Percentiles rank a stretch among this genome's conserved stretches.
Conservation (phyloP, 2,113 vertebrate genomes). For the Excalfactoria chinensis region DNA sequence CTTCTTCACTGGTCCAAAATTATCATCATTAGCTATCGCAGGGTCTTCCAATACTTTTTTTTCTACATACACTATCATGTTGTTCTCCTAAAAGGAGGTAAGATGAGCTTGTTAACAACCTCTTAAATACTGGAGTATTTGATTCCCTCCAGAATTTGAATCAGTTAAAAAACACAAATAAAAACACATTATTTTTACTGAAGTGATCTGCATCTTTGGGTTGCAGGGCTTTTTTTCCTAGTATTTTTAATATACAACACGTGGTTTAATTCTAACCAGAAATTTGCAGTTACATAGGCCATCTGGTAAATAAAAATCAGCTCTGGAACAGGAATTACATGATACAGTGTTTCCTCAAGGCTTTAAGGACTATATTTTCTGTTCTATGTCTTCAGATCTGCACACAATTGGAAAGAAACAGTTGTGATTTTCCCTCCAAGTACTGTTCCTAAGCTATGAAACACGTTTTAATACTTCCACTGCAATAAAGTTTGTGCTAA, state of each 20-base stretch:
- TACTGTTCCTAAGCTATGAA: neutral
- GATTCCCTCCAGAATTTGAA: neutral
- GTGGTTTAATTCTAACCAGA: neutral
- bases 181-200: neutral
- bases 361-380: neutral
- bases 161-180: neutral
- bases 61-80: slow-evolving; percentile 96
- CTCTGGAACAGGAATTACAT: neutral
- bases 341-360: neutral
- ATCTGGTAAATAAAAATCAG: neutral
- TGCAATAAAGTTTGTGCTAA: fast-evolving
- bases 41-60: slow-evolving; percentile 95
- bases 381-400: neutral
- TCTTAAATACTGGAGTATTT: neutral
- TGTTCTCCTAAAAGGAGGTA: slow-evolving; percentile 83
- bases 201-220: neutral
- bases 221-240: neutral
- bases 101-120: neutral
- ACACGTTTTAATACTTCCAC: neutral
- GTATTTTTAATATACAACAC: neutral
- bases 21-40: slow-evolving; percentile 87
- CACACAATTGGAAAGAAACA: neutral
- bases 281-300: neutral
- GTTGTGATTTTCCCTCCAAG: neutral
- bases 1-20: slow-evolving; percentile 89